phyloP scores from a whole-genome alignment of 2,113 vertebrate genomes.

The Chaetodon auriga region DNA sequence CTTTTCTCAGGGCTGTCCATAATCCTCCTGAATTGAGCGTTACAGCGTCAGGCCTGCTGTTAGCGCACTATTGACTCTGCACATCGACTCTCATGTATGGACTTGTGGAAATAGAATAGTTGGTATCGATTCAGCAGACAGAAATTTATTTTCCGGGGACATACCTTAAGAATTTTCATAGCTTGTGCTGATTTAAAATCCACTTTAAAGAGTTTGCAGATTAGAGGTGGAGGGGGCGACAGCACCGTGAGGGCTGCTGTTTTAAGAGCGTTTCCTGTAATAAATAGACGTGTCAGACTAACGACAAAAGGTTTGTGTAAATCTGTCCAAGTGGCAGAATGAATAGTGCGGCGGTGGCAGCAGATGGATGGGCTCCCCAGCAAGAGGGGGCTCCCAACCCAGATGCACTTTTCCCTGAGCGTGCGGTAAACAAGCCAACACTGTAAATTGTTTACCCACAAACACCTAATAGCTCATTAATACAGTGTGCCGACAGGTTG shows the following conservation, averaged over 20 bases:
- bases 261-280: slow-evolving; percentile 71
- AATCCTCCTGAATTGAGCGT: slow-evolving; percentile 23
- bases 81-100: slow-evolving; percentile 25
- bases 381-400: slow-evolving; percentile 66
- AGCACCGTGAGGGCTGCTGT: slow-evolving; percentile 23
- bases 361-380: slow-evolving; percentile 80
- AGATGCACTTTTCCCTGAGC: slow-evolving; percentile 79
- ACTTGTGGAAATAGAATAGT: slow-evolving; percentile 37
- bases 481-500: slow-evolving; percentile 73
- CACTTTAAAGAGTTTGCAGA: slow-evolving; percentile 62
- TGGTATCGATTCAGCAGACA: slow-evolving; percentile 42
- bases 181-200: slow-evolving; percentile 66
- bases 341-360: slow-evolving; percentile 70
- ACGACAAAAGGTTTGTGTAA: slow-evolving; percentile 82
- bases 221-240: slow-evolving; percentile 20
- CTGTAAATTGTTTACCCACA: slow-evolving; percentile 79
- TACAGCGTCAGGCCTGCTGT: slow-evolving; percentile 28
- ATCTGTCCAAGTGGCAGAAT: slow-evolving; percentile 76
- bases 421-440: slow-evolving; percentile 76
- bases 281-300: slow-evolving; percentile 79
- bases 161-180: slow-evolving; percentile 32
- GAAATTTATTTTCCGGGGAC: slow-evolving; percentile 45
- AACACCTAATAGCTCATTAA: slow-evolving; percentile 83
- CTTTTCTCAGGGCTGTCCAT: slow-evolving; percentile 10
- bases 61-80: slow-evolving; percentile 33